Conservation (phyloP, 2,888 invertebrate species). For the Drosophila mimica region DNA sequence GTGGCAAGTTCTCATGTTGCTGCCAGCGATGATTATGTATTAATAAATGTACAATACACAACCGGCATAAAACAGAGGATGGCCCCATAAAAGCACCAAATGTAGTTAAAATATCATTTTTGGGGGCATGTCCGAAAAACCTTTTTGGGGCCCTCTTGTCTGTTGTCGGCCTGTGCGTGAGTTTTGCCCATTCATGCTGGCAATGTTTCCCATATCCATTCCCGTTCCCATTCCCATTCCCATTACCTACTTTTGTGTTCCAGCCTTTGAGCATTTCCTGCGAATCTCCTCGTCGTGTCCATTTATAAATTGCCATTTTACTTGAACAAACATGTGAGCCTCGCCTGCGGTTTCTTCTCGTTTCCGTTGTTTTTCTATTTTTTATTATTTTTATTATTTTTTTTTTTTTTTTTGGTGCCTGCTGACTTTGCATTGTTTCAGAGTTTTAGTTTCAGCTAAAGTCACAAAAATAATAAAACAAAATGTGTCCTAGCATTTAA, state of each 20-base stretch:
- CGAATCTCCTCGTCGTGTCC: conserved; percentile 45
- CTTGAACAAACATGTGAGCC: conserved; percentile 26
- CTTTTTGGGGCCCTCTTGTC: conserved; percentile 14
- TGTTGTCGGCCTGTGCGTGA: conserved; percentile 57
- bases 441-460: conserved; percentile 41
- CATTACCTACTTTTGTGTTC: background rate
- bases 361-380: conserved; percentile 29
- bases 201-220: background rate
- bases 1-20: conserved; percentile 60
- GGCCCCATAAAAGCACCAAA: conserved; percentile 62
- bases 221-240: background rate
- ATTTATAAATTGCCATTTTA: conserved; percentile 48
- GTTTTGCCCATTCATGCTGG: conserved; percentile 64
- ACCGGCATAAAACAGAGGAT: conserved; percentile 44
- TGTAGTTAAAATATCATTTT: conserved; percentile 73
- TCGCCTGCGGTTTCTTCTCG: conserved; percentile 11
- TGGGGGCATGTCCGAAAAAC: conserved; percentile 24
- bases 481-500: conserved; percentile 5
- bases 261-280: conserved; percentile 41
- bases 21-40: conserved; percentile 70
- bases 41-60: conserved; percentile 74
- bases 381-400: no score
- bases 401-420: background rate
- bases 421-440: conserved; percentile 54
- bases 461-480: conserved; percentile 10